Evolutionary conservation across 2,888 invertebrate species (phyloP).

Genomic region (Drosophila birchii): DNA sequence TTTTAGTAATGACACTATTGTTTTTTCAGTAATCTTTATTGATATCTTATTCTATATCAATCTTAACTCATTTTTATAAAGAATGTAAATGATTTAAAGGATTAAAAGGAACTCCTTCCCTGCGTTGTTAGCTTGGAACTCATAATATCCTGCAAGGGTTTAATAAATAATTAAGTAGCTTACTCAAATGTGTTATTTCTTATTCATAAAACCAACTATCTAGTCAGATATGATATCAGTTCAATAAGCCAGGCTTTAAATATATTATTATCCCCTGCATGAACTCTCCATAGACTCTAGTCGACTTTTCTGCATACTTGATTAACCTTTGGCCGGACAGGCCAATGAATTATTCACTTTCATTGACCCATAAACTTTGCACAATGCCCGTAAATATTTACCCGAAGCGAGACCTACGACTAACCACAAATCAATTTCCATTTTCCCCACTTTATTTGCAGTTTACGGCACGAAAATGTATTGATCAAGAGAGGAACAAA

Average conservation of each 20-base stretch:
- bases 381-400: slow-evolving; percentile 37
- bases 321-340: slow-evolving; percentile 3
- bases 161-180: neutral
- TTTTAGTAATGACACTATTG: neutral
- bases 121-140: too few species aligned
- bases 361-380: slow-evolving; percentile 39
- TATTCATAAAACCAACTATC: neutral
- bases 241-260: neutral
- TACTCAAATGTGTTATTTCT: too few species aligned
- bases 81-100: too few species aligned
- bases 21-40: too few species aligned
- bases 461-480: slow-evolving; percentile 53
- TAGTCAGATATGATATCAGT: neutral
- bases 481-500: slow-evolving; percentile 30
- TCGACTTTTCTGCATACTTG: slow-evolving; percentile 19
- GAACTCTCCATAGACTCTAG: neutral
- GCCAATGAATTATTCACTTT: slow-evolving; percentile 35
- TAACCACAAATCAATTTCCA: slow-evolving; percentile 41
- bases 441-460: slow-evolving; percentile 47
- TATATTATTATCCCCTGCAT: slow-evolving; percentile 10
- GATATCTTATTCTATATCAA: too few species aligned
- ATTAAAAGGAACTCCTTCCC: too few species aligned
- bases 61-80: too few species aligned
- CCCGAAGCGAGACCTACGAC: slow-evolving; percentile 21
- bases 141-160: too few species aligned